Percentiles rank a stretch among this genome's conserved stretches.
Conservation (phyloP, 2,113 vertebrate species). For the Hippopotamus amphibius region DNA sequence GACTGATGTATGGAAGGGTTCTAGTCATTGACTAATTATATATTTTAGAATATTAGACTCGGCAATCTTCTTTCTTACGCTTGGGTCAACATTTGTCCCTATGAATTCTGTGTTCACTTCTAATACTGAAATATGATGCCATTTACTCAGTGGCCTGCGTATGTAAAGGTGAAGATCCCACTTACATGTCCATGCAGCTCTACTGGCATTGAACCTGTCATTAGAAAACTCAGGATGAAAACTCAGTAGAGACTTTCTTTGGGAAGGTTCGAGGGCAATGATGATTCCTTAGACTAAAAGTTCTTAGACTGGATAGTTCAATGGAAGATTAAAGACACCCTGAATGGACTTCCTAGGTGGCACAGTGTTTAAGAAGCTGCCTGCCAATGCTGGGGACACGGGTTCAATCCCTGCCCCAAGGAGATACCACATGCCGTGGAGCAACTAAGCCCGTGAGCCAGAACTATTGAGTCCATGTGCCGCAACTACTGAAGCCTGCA, state of each 20-base stretch:
- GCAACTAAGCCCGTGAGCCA: too few relatives aligned
- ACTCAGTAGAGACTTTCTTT: not conserved
- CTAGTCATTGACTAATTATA: not conserved
- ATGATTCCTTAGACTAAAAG: not conserved
- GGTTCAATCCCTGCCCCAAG: too few relatives aligned
- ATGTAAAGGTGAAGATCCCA: not conserved
- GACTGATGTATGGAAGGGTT: not conserved
- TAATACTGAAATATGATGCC: not conserved
- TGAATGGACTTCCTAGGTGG: not conserved
- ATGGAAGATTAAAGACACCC: slow-evolving; percentile 1
- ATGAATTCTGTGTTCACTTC: not conserved
- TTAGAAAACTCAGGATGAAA: not conserved
- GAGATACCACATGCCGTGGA: too few relatives aligned
- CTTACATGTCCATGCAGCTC: not conserved
- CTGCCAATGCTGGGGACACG: too few relatives aligned
- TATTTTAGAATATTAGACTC: slow-evolving; percentile 56
- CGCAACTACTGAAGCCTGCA: too few relatives aligned
- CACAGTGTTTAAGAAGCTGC: too few relatives aligned
- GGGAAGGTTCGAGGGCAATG: not conserved
- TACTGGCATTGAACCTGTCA: not conserved
- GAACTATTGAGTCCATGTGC: too few relatives aligned
- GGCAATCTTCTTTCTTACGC: not conserved
- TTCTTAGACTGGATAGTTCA: not conserved
- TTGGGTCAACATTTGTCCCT: slow-evolving; percentile 31
- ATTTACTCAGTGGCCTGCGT: not conserved